Base-by-base conservation (phyloP, 2,888 invertebrate species). In the Melanargia galathea region DNA sequence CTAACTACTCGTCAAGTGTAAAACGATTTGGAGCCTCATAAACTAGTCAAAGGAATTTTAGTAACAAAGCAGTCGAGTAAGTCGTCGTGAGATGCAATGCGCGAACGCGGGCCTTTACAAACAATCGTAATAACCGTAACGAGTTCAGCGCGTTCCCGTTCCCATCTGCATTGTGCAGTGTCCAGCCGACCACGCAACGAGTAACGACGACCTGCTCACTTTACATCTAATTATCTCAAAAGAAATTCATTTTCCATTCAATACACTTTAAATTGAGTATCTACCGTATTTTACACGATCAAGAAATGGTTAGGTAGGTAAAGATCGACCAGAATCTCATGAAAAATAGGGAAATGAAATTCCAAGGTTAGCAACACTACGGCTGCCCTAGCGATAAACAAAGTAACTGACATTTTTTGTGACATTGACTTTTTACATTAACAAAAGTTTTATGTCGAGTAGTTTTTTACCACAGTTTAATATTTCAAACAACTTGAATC, bases 61-160 rank as follows among this genome's bases (percentile, higher is more conserved):
- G 75, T 77, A 81, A 83, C 81, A 77, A 79, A 81, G 79, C 79
- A 72, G 71, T 76, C 74, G 68, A 73, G 75, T 75, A 75, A 75
- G 75, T 75, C 73, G 74, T 65, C 54, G 60, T n/a, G 48, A 77
- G 78, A 76, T 74, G 78, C 71, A 72, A 65, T 51, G 67, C 64
- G 80, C 77, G 78, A 75, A 81, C 82, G 81, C 80, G 72, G 76
- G 74, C 73, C 76, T n/a, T 69, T 70, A 75, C 81, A 79, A 83
- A 86, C 87, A 86, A 87, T 86, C 75, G 80, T 84, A 86, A 86
- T 84, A 81, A 80, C 80, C 86, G 83, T 87, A 82, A 84, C 86
- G 82, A 83, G 80, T 75, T 75, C 77, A 75, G 67, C 75, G 76
- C 78, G 77, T 77, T 84, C 81, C 80, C 81, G 82, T 81, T 82